phyloP scores from a whole-genome alignment of 2,888 invertebrate genomes.

The Phengaris arion region DNA sequence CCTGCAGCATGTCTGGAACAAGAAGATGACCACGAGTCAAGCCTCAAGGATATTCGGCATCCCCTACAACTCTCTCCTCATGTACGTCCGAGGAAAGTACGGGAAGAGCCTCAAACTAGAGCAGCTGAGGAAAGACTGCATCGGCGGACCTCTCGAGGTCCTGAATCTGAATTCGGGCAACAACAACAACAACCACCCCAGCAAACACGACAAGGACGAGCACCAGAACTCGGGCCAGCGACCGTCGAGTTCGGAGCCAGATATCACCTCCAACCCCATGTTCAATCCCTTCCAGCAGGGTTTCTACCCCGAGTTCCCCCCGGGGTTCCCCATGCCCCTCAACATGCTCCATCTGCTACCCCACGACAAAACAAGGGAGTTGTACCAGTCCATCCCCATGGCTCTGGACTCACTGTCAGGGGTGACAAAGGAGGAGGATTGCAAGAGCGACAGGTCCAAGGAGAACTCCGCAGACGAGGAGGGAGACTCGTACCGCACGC shows the following conservation, averaged over 20 bases:
- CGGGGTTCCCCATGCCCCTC: constrained; percentile 89
- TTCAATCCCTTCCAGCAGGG: constrained; percentile 89
- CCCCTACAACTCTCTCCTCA: constrained; percentile 94
- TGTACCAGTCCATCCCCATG: constrained; percentile 78
- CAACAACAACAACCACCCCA: constrained; percentile 79
- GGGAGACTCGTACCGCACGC: constrained; percentile 72
- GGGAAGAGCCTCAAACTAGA: constrained; percentile 95
- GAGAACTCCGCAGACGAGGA: constrained; percentile 81
- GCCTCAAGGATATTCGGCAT: constrained; percentile 94
- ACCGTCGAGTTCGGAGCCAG: constrained; percentile 84
- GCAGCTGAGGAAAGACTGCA: constrained; percentile 92
- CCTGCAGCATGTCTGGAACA: constrained; percentile 96
- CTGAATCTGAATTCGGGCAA: constrained; percentile 81
- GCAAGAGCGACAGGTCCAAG: constrained; percentile 82
- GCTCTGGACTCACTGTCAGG: constrained; percentile 78
- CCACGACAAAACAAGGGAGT: constrained; percentile 86
- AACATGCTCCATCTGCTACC: constrained; percentile 92
- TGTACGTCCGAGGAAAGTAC: constrained; percentile 95
- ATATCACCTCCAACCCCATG: constrained; percentile 82
- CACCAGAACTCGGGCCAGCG: constrained; percentile 71
- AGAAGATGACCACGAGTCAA: constrained; percentile 96
- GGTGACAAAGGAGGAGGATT: constrained; percentile 80
- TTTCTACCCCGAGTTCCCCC: constrained; percentile 91
- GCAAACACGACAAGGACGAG: constrained; percentile 78
- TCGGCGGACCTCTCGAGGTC: constrained; percentile 89